A percentile compares a stretch with the other conserved stretches of the same genome.
These are phyloP conservation scores for Coenonympha arcania DNA, from an alignment of 2,888 invertebrate genomes.

Conservation along the genomic window DNA sequence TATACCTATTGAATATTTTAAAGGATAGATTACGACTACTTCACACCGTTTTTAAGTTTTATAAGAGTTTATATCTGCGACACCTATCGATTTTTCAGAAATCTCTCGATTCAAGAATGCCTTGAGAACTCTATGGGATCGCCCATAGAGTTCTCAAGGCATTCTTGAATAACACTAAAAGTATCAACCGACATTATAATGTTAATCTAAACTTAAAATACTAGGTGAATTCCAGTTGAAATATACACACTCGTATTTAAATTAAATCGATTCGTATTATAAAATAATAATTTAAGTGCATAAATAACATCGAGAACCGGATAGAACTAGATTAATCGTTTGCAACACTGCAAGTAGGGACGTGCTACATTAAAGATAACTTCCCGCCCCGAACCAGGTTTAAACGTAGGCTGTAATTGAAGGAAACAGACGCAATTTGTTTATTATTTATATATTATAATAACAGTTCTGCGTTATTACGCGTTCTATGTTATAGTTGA, in stretches of 20 bases:
- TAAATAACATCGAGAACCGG: slow-evolving; percentile 25
- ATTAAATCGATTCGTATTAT: slow-evolving; percentile 9
- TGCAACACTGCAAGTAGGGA: slow-evolving; percentile 28
- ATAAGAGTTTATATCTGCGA: no score
- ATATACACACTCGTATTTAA: not conserved
- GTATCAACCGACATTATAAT: no score
- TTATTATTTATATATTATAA: slow-evolving; percentile 61
- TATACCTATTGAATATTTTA: no score
- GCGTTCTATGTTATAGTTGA: not conserved
- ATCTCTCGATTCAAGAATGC: no score
- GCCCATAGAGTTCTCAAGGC: no score
- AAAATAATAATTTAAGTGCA: slow-evolving; percentile 21
- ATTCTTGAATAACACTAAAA: no score
- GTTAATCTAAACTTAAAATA: no score
- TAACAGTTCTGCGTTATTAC: slow-evolving; percentile 35
- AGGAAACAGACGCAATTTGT: slow-evolving; percentile 51
- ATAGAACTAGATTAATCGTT: slow-evolving; percentile 27
- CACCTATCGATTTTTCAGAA: no score
- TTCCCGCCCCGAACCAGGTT: slow-evolving; percentile 26
- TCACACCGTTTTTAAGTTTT: no score
- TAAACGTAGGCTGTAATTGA: slow-evolving; percentile 37
- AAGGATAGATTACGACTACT: no score
- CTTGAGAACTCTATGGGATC: no score
- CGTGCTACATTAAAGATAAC: slow-evolving; percentile 26
- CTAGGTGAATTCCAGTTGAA: no score